Evolutionary conservation across 2,113 vertebrate genomes (phyloP).

Genomic region (Solea solea): DNA sequence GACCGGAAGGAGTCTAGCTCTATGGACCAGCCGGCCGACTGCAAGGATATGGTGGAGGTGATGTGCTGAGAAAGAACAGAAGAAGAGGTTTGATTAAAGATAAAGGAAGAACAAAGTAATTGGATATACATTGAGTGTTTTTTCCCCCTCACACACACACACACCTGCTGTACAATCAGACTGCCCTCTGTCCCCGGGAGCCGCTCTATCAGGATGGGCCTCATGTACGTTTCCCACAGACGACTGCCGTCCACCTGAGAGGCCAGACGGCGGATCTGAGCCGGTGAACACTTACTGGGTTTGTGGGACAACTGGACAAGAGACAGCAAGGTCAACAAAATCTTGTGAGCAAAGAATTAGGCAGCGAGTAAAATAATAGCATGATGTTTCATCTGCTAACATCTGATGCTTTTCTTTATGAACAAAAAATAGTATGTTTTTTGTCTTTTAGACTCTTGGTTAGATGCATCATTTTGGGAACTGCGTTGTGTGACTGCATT

Average conservation of each 20-base stretch:
- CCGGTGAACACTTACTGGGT: conserved; percentile 75
- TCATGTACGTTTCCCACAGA: conserved; percentile 85
- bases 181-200: conserved; percentile 85
- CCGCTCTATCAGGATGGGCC: conserved; percentile 85
- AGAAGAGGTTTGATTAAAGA: conserved; percentile 31
- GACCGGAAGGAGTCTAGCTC: conserved; percentile 86
- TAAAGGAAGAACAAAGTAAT: neutral
- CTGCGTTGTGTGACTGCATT: too few species aligned
- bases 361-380: neutral
- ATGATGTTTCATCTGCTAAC: too few species aligned
- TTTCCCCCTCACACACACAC: neutral
- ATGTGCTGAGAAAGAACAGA: conserved; percentile 82
- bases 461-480: too few species aligned
- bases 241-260: conserved; percentile 81
- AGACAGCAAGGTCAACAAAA: neutral
- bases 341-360: neutral
- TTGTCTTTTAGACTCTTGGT: too few species aligned
- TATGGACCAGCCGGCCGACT: conserved; percentile 85
- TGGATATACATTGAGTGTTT: neutral
- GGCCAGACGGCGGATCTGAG: conserved; percentile 79
- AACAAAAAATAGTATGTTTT: too few species aligned
- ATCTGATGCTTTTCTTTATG: too few species aligned
- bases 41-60: conserved; percentile 70
- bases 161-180: conserved; percentile 83
- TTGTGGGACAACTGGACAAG: conserved; percentile 75